These are phyloP conservation scores for Heliconius hermathena DNA, from an alignment of 1,140 invertebrate species.

Conservation along the genomic window DNA sequence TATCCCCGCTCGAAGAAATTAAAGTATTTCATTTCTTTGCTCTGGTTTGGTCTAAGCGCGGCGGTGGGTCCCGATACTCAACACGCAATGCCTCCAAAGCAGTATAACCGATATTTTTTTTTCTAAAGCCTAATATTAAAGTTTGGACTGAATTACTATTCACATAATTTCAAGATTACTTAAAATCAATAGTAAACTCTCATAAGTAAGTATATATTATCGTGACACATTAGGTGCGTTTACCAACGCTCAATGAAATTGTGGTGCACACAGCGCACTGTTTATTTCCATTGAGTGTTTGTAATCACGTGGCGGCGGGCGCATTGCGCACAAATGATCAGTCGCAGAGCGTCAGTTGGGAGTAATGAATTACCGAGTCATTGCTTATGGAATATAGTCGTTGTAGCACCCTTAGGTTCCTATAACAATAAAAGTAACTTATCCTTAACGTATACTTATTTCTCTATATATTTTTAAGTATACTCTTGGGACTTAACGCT, in stretches of 20 bases:
- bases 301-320: slow-evolving; percentile 59
- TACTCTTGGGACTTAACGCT: slow-evolving; percentile 45
- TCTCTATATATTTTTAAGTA: slow-evolving; percentile 62
- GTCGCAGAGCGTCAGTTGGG: slow-evolving; percentile 51
- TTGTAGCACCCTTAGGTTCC: slow-evolving; percentile 57
- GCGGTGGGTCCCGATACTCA: no score
- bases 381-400: slow-evolving; percentile 70
- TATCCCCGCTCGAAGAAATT: no score
- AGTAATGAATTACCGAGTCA: slow-evolving; percentile 69
- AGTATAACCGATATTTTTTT: not conserved
- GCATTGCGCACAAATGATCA: slow-evolving; percentile 61
- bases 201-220: not conserved
- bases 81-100: no score
- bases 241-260: slow-evolving; percentile 50
- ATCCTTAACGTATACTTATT: no score
- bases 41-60: no score
- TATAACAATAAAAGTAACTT: slow-evolving; percentile 48
- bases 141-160: not conserved
- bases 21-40: no score
- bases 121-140: not conserved
- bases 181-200: not conserved
- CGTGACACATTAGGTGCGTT: not conserved
- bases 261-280: slow-evolving; percentile 55
- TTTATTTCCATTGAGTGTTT: slow-evolving; percentile 56
- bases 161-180: not conserved